Conservation (phyloP, 1,140 invertebrate genomes). For the Anastrepha ludens region DNA sequence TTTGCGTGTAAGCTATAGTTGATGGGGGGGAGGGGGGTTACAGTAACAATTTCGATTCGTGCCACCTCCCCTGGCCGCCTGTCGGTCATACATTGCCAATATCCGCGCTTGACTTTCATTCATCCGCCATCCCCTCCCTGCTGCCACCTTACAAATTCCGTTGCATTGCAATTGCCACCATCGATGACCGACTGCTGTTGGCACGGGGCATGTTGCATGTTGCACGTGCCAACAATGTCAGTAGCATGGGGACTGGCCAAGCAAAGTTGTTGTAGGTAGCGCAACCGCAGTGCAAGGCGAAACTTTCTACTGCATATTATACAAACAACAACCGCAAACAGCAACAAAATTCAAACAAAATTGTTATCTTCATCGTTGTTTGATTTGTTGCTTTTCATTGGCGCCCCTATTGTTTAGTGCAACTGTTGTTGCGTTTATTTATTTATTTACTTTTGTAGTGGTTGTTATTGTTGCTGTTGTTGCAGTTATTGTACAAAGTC, state of each 20-base stretch:
- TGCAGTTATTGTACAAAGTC: constrained; percentile 29
- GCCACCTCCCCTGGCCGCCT: background rate
- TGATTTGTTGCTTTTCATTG: constrained; percentile 21
- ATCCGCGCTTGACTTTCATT: background rate
- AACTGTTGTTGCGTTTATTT: constrained; percentile 11
- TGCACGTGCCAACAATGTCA: constrained; percentile 9
- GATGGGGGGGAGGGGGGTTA: background rate
- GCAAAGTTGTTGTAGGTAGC: background rate
- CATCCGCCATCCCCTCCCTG: background rate
- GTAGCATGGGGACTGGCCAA: constrained; percentile 4
- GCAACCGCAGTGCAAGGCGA: constrained; percentile 33
- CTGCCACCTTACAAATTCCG: background rate
- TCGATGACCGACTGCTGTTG: constrained; percentile 15
- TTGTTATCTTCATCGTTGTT: constrained; percentile 42
- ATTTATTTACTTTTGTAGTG: background rate
- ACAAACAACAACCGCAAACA: background rate
- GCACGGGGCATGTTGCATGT: background rate
- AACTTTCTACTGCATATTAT: constrained; percentile 7
- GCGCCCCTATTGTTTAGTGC: constrained; percentile 19
- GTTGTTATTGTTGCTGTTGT: background rate
- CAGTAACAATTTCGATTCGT: background rate
- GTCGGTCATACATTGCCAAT: background rate
- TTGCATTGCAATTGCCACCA: background rate
- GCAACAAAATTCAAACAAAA: background rate
- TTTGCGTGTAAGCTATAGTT: background rate